These are phyloP conservation scores for Lacanobia wlatinum DNA, from an alignment of 2,888 invertebrate species.

Conservation along the genomic window DNA sequence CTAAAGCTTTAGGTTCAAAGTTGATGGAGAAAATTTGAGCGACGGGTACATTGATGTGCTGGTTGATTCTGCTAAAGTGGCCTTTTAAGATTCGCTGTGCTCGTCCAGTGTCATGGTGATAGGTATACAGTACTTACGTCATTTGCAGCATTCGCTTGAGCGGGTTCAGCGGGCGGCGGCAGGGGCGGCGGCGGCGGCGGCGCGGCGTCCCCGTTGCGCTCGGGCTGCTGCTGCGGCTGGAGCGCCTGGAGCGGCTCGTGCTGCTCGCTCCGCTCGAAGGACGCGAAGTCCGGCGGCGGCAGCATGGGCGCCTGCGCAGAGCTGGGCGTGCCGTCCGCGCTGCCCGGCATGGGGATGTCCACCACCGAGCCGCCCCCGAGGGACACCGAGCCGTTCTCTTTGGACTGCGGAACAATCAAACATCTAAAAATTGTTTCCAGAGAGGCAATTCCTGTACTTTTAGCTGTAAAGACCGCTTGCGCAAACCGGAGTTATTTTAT, in stretches of 20 bases:
- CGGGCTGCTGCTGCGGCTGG: not conserved
- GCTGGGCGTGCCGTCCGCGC: constrained; percentile 69
- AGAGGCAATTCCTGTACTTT: no score
- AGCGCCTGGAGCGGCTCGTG: no score
- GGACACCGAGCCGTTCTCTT: constrained; percentile 83
- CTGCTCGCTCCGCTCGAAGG: constrained; percentile 28
- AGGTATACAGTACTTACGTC: constrained; percentile 12
- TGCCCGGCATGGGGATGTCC: constrained; percentile 93
- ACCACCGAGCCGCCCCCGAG: constrained; percentile 85
- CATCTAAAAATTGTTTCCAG: not conserved
- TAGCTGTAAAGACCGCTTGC: no score
- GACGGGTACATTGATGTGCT: no score
- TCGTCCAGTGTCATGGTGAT: no score
- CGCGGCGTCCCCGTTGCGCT: constrained; percentile 40
- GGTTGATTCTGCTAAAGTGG: no score
- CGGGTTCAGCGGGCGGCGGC: not conserved
- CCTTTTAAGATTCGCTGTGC: no score
- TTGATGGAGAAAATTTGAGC: no score
- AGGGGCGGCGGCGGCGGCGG: constrained; percentile 33
- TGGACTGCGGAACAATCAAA: constrained; percentile 68
- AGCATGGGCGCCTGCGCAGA: constrained; percentile 52
- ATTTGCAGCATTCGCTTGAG: not conserved
- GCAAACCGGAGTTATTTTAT: no score
- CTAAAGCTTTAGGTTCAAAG: no score
- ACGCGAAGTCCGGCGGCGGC: constrained; percentile 70